Evolutionary conservation across 2,797 vertebrate genomes (phyloP).

Genomic region (Sebastes trivittatus): DNA sequence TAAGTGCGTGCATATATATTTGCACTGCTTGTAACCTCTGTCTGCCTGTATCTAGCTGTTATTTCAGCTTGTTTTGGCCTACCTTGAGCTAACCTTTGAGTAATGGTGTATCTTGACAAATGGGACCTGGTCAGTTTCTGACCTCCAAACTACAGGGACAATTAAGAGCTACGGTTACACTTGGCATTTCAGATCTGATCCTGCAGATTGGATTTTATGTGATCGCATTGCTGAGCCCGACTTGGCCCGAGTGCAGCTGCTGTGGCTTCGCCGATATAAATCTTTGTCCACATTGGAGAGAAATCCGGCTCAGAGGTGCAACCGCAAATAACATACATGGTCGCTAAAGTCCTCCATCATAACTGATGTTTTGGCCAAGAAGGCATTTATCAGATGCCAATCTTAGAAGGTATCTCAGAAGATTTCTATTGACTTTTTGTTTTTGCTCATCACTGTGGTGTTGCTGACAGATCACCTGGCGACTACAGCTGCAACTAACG

Average conservation of each 20-base stretch:
- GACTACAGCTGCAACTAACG: too few species aligned
- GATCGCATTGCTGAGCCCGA: conserved; percentile 14
- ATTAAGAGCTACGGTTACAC: conserved; percentile 33
- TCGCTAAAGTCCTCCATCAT: not conserved
- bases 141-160: conserved; percentile 29
- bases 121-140: conserved; percentile 36
- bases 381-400: not conserved
- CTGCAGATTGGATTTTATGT: conserved; percentile 20
- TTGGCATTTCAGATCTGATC: conserved; percentile 27
- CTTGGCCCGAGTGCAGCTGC: conserved; percentile 4
- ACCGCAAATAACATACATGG: not conserved
- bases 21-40: conserved; percentile 20
- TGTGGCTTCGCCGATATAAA: conserved; percentile 15
- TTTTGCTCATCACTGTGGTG: not conserved
- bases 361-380: not conserved
- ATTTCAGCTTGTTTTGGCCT: conserved; percentile 27
- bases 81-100: conserved; percentile 21
- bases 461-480: not conserved
- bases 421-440: too few species aligned
- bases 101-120: conserved; percentile 31
- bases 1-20: conserved; percentile 13
- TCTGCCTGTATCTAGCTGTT: conserved; percentile 16
- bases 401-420: not conserved
- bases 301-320: not conserved
- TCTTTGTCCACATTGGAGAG: conserved; percentile 7